Base-by-base conservation (phyloP, 1,140 invertebrate genomes). In the Paramacrobiotus metropolitanus region DNA sequence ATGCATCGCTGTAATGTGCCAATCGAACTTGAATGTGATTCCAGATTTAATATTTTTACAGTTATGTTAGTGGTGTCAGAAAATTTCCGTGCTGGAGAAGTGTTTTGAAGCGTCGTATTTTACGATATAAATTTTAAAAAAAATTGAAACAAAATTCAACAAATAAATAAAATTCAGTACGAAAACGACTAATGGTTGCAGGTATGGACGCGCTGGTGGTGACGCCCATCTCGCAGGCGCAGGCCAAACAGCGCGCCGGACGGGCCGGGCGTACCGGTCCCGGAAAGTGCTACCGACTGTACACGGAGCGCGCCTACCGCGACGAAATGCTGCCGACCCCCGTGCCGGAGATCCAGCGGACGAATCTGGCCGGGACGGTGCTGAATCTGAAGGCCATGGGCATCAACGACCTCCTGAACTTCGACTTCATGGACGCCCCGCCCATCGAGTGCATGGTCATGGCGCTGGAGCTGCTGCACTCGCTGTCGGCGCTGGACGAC, bases 351-450 rank as follows among this genome's bases (percentile, higher is more conserved):
- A 98, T 99, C 68, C 93, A 98, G 72, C 79, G 95, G 31, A 97
- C 94, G 0, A 98, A 99, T 78, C 75, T 99, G 61, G 92, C 94
- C 1, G 87, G 86, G 1, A 97, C 92, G 0, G 89, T 84, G 20
- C 72, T 99, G 2, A 90, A 96, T 66, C 71, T 99, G 1, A 99
- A 99, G 73, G 94, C 94, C 0, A 97, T 99, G 92, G 95, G 95
- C 2, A 98, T 99, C 59, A 98, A 99, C 73, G 94, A 99, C 75
- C 75, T 99, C n/a, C 73, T 99, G n/a, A 85, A 92, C 69, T 99
- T 99, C 73, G 93, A 98, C 76, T 99, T 99, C 73, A 98, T 99
- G 94, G 95, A 99, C 73, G 87, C 94, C 0, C 95, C 95, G 9
- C 93, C 94, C 0, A 88, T 94, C 4, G 89, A 94, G 70, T 74